Percentiles rank a stretch among this genome's conserved stretches.
These are phyloP conservation scores for Silurus aristotelis DNA, from an alignment of 2,797 vertebrate genomes.

Conservation along the genomic window DNA sequence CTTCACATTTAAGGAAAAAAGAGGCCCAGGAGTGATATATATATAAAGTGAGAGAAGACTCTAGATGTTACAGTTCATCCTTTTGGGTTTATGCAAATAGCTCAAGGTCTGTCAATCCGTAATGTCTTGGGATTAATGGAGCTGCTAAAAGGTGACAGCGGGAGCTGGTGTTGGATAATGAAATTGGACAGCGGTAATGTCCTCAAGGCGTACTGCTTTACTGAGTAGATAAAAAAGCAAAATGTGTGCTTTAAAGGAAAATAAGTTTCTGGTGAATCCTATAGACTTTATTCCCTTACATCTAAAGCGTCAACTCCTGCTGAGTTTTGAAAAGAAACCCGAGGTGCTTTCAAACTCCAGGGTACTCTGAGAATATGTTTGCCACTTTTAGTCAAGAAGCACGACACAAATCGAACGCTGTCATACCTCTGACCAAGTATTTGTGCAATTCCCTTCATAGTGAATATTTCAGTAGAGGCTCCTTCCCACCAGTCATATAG, in stretches of 20 bases:
- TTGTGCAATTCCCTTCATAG: constrained; percentile 36
- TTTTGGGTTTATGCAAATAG: constrained; percentile 37
- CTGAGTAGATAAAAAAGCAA: constrained; percentile 39
- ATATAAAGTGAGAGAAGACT: no score
- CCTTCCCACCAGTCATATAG: constrained; percentile 21
- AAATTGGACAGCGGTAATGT: constrained; percentile 40
- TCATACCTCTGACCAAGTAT: constrained; percentile 35
- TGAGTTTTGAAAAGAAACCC: constrained; percentile 25
- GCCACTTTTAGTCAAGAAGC: constrained; percentile 15
- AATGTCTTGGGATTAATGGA: constrained; percentile 41
- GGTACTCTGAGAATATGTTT: constrained; percentile 31
- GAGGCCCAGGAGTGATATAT: not conserved
- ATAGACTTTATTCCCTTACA: constrained; percentile 20
- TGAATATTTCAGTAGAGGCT: constrained; percentile 55
- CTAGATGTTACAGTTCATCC: constrained; percentile 24
- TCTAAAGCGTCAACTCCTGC: constrained; percentile 29
- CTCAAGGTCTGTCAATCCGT: constrained; percentile 14
- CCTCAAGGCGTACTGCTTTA: constrained; percentile 39
- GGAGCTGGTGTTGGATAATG: constrained; percentile 34
- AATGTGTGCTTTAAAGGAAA: constrained; percentile 18
- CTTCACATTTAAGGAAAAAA: not conserved
- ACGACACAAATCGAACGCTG: constrained; percentile 16
- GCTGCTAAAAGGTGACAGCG: constrained; percentile 37
- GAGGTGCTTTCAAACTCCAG: constrained; percentile 36
- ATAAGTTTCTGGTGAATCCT: constrained; percentile 17